Conservation (phyloP, 2,113 vertebrate genomes). For the Hypocryptadius cinnamomeus region DNA sequence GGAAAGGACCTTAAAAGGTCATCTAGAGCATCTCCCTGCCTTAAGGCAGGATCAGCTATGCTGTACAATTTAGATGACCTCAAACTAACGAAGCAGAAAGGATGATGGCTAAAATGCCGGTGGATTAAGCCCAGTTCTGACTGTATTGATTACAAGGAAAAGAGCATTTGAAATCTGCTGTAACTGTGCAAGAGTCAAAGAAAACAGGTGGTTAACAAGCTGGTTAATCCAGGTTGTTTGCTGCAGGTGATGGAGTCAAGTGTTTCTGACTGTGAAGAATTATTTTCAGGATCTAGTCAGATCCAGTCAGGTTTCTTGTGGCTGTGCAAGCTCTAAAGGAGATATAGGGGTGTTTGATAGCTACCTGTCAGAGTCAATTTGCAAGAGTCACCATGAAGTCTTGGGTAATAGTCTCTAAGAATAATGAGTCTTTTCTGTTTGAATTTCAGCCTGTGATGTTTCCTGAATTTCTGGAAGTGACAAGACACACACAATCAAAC, state of each 20-base stretch:
- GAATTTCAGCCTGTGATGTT: constrained; percentile 11
- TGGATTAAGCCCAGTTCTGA: constrained; percentile 43
- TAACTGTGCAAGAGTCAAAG: constrained; percentile 35
- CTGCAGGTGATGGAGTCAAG: constrained; percentile 49
- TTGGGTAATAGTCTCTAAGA: background rate
- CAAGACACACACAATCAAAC: background rate
- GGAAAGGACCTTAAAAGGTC: constrained; percentile 42
- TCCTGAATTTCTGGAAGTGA: background rate
- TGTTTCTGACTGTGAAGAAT: constrained; percentile 47
- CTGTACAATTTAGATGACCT: constrained; percentile 27
- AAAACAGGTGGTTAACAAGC: constrained; percentile 54
- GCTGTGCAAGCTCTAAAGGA: background rate
- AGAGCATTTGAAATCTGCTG: constrained; percentile 38
- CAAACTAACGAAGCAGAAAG: constrained; percentile 21
- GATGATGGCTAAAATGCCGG: constrained; percentile 36
- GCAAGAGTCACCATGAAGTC: constrained; percentile 23
- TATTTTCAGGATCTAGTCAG: constrained; percentile 42
- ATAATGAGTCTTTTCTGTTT: constrained; percentile 29
- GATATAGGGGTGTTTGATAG: constrained; percentile 11
- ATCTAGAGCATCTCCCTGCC: constrained; percentile 3
- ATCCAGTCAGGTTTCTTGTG: constrained; percentile 27
- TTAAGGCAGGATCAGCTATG: constrained; percentile 46
- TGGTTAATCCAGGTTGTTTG: constrained; percentile 54
- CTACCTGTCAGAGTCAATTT: constrained; percentile 31
- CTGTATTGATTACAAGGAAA: constrained; percentile 44